Conservation (phyloP, 37 sponge, comb jelly and placozoan species). For the Aplysina aerophoba region DNA sequence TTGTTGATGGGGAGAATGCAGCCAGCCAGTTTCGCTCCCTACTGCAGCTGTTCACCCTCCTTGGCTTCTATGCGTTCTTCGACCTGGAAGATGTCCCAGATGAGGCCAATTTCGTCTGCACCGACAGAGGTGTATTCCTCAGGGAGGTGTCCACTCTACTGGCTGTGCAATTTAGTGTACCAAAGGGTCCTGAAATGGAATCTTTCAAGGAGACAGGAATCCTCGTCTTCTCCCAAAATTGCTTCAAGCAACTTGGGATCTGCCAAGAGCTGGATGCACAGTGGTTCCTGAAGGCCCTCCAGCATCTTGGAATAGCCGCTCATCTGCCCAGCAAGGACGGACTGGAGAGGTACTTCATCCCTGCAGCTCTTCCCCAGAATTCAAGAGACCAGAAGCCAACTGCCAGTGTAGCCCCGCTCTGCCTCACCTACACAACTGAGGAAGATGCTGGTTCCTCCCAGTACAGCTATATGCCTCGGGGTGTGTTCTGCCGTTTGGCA, state of each 20-base stretch:
- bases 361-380: neutral
- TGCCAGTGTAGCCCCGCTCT: neutral
- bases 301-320: conserved; percentile 12
- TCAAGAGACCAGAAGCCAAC: no score
- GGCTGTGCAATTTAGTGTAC: neutral
- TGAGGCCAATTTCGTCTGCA: neutral
- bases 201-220: neutral
- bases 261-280: neutral
- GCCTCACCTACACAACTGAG: neutral
- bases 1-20: neutral
- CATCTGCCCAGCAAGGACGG: neutral
- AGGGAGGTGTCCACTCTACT: conserved; percentile 6
- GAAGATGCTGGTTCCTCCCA: neutral
- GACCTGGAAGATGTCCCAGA: neutral
- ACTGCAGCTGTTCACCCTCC: neutral
- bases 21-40: neutral
- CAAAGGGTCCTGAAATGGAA: no score
- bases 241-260: neutral
- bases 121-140: neutral
- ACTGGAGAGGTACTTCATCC: neutral
- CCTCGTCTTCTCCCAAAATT: no score
- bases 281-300: conserved; percentile 4
- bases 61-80: conserved; percentile 3
- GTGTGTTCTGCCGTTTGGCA: neutral
- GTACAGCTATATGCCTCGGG: neutral